Percentiles rank a stretch among this genome's conserved stretches.
Conservation (phyloP, 2,888 invertebrate species). For the Rhynchonema sp. region DNA sequence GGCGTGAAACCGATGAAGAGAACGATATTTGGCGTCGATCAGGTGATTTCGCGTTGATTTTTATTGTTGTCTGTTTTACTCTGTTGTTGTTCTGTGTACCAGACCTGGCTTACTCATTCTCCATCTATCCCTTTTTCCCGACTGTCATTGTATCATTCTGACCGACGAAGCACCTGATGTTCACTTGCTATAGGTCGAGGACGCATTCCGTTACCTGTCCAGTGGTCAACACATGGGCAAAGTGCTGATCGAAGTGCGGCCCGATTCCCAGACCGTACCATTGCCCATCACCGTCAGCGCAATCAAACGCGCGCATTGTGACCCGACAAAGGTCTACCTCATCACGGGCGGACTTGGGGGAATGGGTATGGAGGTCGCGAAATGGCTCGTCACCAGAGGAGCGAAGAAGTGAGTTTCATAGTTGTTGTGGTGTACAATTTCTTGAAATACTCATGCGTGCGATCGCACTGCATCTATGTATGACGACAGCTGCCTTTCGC, state of each 20-base stretch:
- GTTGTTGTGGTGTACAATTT: too few relatives aligned
- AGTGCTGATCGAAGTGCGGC: slow-evolving; percentile 64
- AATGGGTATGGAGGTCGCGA: slow-evolving; percentile 70
- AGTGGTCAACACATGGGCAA: slow-evolving; percentile 89
- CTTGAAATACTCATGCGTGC: too few relatives aligned
- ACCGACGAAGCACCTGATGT: too few relatives aligned
- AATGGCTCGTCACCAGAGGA: slow-evolving; percentile 65
- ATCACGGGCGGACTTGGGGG: slow-evolving; percentile 60
- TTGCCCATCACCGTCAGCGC: slow-evolving; percentile 1
- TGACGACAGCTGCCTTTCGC: too few relatives aligned
- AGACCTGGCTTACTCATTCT: too few relatives aligned
- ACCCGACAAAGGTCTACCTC: slow-evolving; percentile 4
- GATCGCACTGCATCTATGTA: too few relatives aligned
- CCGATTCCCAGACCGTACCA: slow-evolving; percentile 45
- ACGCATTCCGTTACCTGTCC: slow-evolving; percentile 54
- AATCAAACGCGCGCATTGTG: neutral
- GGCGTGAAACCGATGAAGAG: too few relatives aligned
- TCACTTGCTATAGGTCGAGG: slow-evolving; percentile 39
- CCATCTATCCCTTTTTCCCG: too few relatives aligned
- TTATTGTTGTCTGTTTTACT: neutral
- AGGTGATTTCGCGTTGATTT: neutral
- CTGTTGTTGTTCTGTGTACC: neutral
- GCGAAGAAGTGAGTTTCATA: slow-evolving; percentile 40
- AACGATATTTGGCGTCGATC: too few relatives aligned
- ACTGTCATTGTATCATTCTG: too few relatives aligned